phyloP scores from a whole-genome alignment of 1,140 invertebrate species.

The Tetragnatha versicolor region DNA sequence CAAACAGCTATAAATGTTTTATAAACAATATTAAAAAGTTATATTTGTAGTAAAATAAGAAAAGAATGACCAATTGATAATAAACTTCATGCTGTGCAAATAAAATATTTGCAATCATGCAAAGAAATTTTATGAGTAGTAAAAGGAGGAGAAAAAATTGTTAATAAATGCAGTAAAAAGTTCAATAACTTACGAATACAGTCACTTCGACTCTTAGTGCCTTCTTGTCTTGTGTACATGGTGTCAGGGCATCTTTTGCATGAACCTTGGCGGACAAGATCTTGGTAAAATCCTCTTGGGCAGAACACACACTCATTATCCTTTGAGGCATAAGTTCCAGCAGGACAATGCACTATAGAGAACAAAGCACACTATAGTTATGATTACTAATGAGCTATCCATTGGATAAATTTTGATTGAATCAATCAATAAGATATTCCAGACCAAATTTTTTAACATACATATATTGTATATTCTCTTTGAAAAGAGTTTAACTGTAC shows the following conservation, averaged over 20 bases:
- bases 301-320: conserved; percentile 89
- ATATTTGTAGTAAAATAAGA: background rate
- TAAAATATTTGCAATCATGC: no score
- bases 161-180: no score
- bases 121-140: background rate
- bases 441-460: background rate
- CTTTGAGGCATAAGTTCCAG: conserved; percentile 89
- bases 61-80: background rate
- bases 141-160: background rate
- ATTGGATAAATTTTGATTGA: no score
- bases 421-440: background rate
- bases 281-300: conserved; percentile 89
- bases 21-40: background rate
- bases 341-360: conserved; percentile 87
- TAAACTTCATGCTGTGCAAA: background rate
- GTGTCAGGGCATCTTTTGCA: conserved; percentile 89
- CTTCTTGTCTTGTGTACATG: conserved; percentile 91
- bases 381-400: background rate
- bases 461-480: no score
- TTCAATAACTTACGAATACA: conserved; percentile 65
- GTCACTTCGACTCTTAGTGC: conserved; percentile 66
- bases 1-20: conserved; percentile 81
- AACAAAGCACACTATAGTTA: background rate
- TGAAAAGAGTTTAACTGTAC: conserved; percentile 63
- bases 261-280: conserved; percentile 83